Evolutionary conservation across 1,140 invertebrate species (phyloP).

Genomic region (Oryctes rhinoceros): DNA sequence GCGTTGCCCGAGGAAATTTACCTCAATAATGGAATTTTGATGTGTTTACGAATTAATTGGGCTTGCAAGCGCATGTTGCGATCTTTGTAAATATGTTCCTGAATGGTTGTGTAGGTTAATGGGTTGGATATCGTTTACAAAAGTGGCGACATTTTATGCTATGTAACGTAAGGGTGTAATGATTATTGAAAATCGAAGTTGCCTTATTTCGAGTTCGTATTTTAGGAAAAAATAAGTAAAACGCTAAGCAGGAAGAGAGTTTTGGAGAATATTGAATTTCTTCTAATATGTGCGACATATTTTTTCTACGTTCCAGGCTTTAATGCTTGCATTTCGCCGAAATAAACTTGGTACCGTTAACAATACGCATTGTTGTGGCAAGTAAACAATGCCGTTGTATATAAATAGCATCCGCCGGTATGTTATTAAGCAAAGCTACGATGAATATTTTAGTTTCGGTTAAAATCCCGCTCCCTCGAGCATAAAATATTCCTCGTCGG

Average conservation of each 20-base stretch:
- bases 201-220: neutral
- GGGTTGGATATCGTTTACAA: neutral
- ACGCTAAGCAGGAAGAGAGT: neutral
- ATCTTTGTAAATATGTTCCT: neutral
- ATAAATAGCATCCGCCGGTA: no score
- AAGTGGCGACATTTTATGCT: neutral
- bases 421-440: no score
- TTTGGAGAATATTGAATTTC: no score
- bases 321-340: no score
- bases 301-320: no score
- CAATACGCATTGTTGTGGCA: no score
- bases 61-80: neutral
- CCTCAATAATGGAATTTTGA: slow-evolving; percentile 10
- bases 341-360: no score
- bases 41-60: neutral
- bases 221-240: neutral
- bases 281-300: no score
- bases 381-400: no score
- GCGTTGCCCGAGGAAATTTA: neutral
- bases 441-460: no score
- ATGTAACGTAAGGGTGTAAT: neutral
- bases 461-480: no score
- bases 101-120: neutral
- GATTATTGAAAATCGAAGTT: neutral
- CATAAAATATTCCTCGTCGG: no score